A percentile compares a stretch with the other conserved stretches of the same genome.
Evolutionary conservation across 2,888 invertebrate genomes (phyloP).

Genomic region (Platyscelio sp.): DNA sequence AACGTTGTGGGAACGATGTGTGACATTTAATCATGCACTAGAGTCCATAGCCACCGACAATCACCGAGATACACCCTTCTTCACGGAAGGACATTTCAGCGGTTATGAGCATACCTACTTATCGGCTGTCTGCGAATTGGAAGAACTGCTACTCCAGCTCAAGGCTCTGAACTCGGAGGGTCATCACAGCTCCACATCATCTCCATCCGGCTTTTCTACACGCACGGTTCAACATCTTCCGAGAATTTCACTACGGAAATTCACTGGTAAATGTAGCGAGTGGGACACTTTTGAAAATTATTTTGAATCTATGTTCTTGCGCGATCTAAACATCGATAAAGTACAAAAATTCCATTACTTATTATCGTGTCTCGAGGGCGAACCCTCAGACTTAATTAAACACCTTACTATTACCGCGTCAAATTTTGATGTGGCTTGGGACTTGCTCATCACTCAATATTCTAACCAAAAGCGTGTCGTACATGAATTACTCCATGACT

Average conservation of each 20-base stretch:
- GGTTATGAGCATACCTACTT: too few relatives aligned
- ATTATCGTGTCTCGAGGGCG: background rate
- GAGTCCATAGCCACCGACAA: too few relatives aligned
- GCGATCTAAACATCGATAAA: background rate
- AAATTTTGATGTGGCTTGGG: constrained; percentile 25
- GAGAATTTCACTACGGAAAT: background rate
- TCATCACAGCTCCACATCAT: too few relatives aligned
- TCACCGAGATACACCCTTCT: too few relatives aligned
- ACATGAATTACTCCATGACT: background rate
- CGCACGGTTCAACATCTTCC: constrained; percentile 1
- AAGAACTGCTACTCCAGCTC: too few relatives aligned
- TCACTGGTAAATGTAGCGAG: constrained; percentile 2
- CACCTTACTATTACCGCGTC: background rate
- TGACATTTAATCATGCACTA: too few relatives aligned
- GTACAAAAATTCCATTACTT: constrained; percentile 22
- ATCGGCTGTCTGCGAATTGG: too few relatives aligned
- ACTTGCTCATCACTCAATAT: constrained; percentile 6
- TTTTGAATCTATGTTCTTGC: constrained; percentile 13
- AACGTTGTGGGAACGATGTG: too few relatives aligned
- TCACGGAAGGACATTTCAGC: too few relatives aligned
- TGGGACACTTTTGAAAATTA: constrained; percentile 23
- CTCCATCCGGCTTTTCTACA: too few relatives aligned
- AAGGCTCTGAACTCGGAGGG: too few relatives aligned
- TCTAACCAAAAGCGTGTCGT: background rate
- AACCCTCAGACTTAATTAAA: constrained; percentile 5